Evolutionary conservation across 2,888 invertebrate species (phyloP), one percentile per base, ranked within the genome.

Genomic region (Papilio demoleus): DNA sequence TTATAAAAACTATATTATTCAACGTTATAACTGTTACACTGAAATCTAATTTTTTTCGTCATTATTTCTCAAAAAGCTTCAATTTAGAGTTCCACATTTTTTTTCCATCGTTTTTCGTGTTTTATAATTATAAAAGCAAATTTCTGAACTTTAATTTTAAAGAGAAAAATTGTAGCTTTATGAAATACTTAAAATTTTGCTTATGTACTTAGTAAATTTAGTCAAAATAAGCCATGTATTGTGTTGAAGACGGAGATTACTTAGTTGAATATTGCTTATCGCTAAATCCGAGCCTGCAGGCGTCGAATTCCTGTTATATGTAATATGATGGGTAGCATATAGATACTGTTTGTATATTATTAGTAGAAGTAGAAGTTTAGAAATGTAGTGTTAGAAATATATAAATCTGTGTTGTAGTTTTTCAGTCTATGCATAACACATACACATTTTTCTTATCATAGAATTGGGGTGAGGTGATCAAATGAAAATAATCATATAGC

Each of bases 231-330:
- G 22, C 42, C 17, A 24, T 19, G 60, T 60, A 47, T 47, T 47
- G 45, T 47, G 45, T 22, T 22, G 34, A 22, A 22, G 14, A 19
- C 34, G 9, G 63, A 19, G 27, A 62, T 62, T 47, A 36, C 50
- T 63, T 50, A 9, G 9, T 22, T 36, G 50, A 22, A 50, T 63
- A 50, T 63, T n/a, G 63, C 61, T 62, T 63, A 63, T 63, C 63
- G 22, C 34, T 50, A 50, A 36, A 45, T 50, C 63, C 22, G 36
- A 12, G 19, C 1, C 50, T 36, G 47, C 63, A 63, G 63, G 50
- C 63, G 50, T n/a, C 24, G 45, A 31, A 50, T 6, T 40, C n/a
- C 27, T 0, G 5, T 17, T 60, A 24, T 9, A 11, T 45, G 24
- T 50, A 22, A 14, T 24, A 4, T 47, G 24, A 22, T 22, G 47